Percentiles rank a stretch among this genome's conserved stretches.
Evolutionary conservation across 2,113 vertebrate genomes (phyloP).

Genomic region (Tychaedon coryphoeus): DNA sequence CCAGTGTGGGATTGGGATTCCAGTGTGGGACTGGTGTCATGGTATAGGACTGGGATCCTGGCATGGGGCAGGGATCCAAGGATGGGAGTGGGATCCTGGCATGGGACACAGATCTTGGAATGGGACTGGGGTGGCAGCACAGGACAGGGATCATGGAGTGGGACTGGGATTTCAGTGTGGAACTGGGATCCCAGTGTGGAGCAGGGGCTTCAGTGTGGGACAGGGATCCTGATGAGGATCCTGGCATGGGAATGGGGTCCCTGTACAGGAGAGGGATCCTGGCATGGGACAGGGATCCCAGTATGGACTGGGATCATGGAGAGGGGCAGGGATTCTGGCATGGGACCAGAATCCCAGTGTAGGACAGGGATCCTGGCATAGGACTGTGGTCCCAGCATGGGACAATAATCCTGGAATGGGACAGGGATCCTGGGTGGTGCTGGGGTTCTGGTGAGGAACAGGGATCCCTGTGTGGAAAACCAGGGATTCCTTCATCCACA

Average conservation of each 20-base stretch:
- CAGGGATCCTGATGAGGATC: neutral
- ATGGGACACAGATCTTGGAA: neutral
- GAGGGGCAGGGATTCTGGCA: accelerated
- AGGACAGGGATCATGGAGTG: neutral
- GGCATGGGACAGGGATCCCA: accelerated
- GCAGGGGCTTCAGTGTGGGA: neutral
- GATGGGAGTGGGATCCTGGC: neutral
- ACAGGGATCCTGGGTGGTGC: neutral
- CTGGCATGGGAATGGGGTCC: accelerated
- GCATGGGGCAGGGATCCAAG: accelerated
- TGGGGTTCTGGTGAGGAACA: neutral
- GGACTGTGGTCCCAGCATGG: no score
- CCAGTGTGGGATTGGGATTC: neutral
- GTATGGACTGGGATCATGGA: accelerated
- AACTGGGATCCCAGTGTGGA: no score
- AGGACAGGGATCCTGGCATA: accelerated
- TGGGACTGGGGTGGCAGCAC: no score
- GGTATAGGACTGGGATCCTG: neutral
- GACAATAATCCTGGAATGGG: neutral
- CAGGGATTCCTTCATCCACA: neutral
- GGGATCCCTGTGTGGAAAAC: neutral
- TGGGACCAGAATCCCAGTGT: no score
- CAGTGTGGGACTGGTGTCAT: no score
- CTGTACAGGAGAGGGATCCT: neutral
- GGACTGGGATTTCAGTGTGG: neutral